Evolutionary conservation across 2,888 invertebrate genomes (phyloP).

Genomic region (Lasioglossum calceatum): DNA sequence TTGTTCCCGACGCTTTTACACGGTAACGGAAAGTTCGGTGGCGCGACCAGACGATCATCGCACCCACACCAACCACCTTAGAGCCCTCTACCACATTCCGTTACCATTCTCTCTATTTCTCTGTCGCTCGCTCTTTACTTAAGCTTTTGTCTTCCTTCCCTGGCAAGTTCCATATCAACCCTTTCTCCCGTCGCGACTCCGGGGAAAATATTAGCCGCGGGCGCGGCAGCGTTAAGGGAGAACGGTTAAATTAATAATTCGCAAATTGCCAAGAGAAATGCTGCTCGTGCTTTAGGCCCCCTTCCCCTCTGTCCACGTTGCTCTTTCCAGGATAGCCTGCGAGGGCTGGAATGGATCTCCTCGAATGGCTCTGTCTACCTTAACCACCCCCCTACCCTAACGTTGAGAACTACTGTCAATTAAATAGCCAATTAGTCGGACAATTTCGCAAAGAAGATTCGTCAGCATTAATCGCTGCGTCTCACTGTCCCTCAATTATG

Average conservation of each 20-base stretch:
- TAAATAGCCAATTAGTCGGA: slow-evolving; percentile 52
- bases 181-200: slow-evolving; percentile 25
- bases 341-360: slow-evolving; percentile 12
- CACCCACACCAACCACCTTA: slow-evolving; percentile 22
- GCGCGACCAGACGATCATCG: slow-evolving; percentile 43
- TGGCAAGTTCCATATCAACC: slow-evolving; percentile 28
- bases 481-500: background rate
- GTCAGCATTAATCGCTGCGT: slow-evolving; percentile 19
- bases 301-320: background rate
- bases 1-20: slow-evolving; percentile 67
- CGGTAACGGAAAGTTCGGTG: slow-evolving; percentile 60
- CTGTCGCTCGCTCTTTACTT: background rate
- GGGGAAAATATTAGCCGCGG: slow-evolving; percentile 69
- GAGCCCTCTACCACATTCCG: background rate
- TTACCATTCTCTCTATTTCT: background rate
- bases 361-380: slow-evolving; percentile 26
- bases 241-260: slow-evolving; percentile 75
- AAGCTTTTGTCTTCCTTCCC: slow-evolving; percentile 25
- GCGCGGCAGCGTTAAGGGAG: slow-evolving; percentile 67
- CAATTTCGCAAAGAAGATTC: slow-evolving; percentile 28
- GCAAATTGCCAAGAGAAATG: slow-evolving; percentile 68
- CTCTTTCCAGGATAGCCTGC: slow-evolving; percentile 33
- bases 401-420: slow-evolving; percentile 48
- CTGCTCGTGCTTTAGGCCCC: slow-evolving; percentile 40
- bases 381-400: slow-evolving; percentile 15